phyloP scores from a whole-genome alignment of 2,888 invertebrate genomes.

The Geophilus truncorum region DNA sequence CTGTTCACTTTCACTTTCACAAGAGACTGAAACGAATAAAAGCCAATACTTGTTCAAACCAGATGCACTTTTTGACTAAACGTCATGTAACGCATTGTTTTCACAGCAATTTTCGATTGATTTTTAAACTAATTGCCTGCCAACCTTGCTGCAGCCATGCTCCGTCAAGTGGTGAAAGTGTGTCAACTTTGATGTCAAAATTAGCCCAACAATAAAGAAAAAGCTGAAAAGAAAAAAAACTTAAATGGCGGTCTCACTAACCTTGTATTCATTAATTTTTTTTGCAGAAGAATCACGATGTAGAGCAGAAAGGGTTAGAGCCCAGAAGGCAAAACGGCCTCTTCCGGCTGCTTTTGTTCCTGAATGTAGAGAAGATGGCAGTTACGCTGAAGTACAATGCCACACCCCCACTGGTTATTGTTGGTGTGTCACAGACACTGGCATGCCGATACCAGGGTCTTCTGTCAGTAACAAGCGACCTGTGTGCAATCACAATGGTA shows the following conservation, averaged over 20 bases:
- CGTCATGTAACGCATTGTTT: neutral
- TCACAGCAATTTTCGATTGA: neutral
- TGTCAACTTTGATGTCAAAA: conserved; percentile 10
- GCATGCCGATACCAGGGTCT: conserved; percentile 73
- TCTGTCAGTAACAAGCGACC: conserved; percentile 66
- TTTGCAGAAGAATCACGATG: neutral
- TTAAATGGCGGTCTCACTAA: neutral
- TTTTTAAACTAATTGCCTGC: neutral
- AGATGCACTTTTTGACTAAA: neutral
- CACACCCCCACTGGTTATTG: conserved; percentile 68
- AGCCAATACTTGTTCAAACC: neutral
- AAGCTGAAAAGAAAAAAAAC: neutral
- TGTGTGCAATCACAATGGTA: conserved; percentile 25
- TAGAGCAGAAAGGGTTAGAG: neutral
- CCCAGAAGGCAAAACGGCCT: neutral
- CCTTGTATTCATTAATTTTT: neutral
- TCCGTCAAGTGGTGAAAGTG: neutral
- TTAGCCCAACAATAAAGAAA: too few relatives aligned
- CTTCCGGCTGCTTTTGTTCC: conserved; percentile 56
- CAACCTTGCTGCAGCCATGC: neutral
- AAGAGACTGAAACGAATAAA: neutral
- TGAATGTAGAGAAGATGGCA: conserved; percentile 74
- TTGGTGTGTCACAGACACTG: conserved; percentile 85
- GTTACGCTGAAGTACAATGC: conserved; percentile 80
- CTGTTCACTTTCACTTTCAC: neutral